Percentiles rank a stretch among this genome's conserved stretches.
Conservation (phyloP, 2,888 invertebrate species). For the Acleris holmiana region DNA sequence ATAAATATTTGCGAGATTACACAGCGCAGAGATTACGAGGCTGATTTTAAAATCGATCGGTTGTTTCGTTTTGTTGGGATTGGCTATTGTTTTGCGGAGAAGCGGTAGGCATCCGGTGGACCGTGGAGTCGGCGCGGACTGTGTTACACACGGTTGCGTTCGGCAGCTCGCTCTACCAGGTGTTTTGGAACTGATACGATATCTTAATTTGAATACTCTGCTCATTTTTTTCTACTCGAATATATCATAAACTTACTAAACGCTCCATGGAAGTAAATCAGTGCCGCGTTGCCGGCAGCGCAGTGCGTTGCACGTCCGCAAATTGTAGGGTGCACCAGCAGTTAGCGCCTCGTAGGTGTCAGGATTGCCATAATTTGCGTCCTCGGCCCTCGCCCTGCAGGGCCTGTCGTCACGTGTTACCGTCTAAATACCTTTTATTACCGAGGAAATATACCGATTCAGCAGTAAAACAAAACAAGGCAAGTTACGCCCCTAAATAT, state of each 20-base stretch:
- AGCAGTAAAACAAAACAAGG: constrained; percentile 62
- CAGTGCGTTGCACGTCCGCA: constrained; percentile 62
- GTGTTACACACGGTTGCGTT: constrained; percentile 80
- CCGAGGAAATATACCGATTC: constrained; percentile 63
- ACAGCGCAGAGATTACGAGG: constrained; percentile 68
- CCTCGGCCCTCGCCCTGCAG: constrained; percentile 66
- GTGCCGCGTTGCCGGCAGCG: constrained; percentile 51
- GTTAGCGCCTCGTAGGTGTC: constrained; percentile 84
- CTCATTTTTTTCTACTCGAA: no score
- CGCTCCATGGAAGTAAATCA: constrained; percentile 57
- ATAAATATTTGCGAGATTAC: constrained; percentile 83
- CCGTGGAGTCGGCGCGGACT: constrained; percentile 52
- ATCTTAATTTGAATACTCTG: constrained; percentile 10
- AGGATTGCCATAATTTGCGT: constrained; percentile 83
- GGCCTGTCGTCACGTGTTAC: constrained; percentile 80
- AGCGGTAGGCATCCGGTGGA: constrained; percentile 55
- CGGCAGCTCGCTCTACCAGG: constrained; percentile 59
- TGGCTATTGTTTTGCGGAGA: constrained; percentile 62
- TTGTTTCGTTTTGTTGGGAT: constrained; percentile 58
- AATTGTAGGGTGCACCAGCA: constrained; percentile 75
- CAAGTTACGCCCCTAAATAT: constrained; percentile 56
- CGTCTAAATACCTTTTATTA: constrained; percentile 77
- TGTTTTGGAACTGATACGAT: constrained; percentile 27
- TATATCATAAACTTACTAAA: background rate
- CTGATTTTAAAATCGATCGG: constrained; percentile 72